Conservation (phyloP, 2,797 vertebrate species). For the Propithecus perrieri region DNA sequence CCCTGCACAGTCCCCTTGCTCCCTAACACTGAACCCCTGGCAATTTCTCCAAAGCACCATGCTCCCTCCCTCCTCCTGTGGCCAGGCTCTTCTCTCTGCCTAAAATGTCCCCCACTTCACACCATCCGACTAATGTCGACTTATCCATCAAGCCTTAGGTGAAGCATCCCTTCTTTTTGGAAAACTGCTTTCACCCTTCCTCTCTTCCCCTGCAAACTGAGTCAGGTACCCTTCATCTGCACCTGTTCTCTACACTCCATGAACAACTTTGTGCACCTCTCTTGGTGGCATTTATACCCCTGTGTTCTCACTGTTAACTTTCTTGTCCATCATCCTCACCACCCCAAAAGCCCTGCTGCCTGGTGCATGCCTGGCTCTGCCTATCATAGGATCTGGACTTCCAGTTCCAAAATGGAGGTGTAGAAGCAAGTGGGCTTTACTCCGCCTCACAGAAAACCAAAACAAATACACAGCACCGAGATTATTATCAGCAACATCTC, state of each 20-base stretch:
- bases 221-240: not conserved
- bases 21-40: not conserved
- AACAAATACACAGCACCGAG: not conserved
- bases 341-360: not conserved
- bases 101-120: not conserved
- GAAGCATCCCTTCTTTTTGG: not conserved
- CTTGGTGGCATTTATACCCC: not conserved
- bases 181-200: not conserved
- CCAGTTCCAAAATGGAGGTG: not conserved
- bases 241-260: not conserved
- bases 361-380: not conserved
- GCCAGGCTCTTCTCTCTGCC: not conserved
- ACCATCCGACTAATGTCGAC: not conserved
- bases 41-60: not conserved
- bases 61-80: not conserved
- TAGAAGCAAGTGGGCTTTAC: not conserved
- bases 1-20: not conserved
- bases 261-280: not conserved
- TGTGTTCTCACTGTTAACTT: not conserved
- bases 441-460: not conserved
- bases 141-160: not conserved
- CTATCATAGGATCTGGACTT: not conserved
- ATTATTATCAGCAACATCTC: not conserved
- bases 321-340: not conserved
- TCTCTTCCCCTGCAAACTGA: not conserved